Base-by-base conservation (phyloP, 2,888 invertebrate species). In the Scaeva pyrastri region DNA sequence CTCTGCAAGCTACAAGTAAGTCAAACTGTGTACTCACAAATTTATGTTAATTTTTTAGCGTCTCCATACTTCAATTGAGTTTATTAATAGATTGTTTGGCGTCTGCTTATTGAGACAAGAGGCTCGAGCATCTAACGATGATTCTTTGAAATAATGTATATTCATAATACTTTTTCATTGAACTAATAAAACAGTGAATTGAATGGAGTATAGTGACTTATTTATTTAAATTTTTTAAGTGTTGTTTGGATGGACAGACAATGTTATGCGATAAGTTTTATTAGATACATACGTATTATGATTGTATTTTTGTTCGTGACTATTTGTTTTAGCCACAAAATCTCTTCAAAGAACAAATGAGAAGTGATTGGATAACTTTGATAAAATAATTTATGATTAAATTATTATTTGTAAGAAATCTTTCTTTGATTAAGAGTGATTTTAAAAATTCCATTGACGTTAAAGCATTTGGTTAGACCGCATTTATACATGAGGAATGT, bases 1-100 rank as follows among this genome's bases (percentile, higher is more conserved):
- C 90, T 4, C 73, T 90, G 39, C 88, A 88, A 75, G 88, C 88
- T 43, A 90, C 90, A 88, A 89, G 90, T 90, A 88, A 89, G 88
- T 88, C 31, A 48, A 64, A 43, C 4, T 64, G 2, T 31, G 31
- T 31, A 31, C 8, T 1, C 8, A 31, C 8, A 31, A 2, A 11
- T 21, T 5, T 6, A 68, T 52, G 21, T 60, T 70, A 26, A 82
- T 72, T 60, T 43, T 23, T 43, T 77, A 41, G 77, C 56, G 48
- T 73, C 68, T 60, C 39, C 72, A n/a, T n/a, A n/a, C 45, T 55
- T 77, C 58, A 82, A 82, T 77, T 43, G 45, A 72, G 48, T 76
- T 60, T 50, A 71, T 62, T 77, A 75, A 73, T 45, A 60, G 60
- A 62, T 31, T 16, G 14, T 11, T 39, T 50, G 50, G 56, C 45